phyloP scores from a whole-genome alignment of 2,113 vertebrate species.

The Hippocampus mohnikei region DNA sequence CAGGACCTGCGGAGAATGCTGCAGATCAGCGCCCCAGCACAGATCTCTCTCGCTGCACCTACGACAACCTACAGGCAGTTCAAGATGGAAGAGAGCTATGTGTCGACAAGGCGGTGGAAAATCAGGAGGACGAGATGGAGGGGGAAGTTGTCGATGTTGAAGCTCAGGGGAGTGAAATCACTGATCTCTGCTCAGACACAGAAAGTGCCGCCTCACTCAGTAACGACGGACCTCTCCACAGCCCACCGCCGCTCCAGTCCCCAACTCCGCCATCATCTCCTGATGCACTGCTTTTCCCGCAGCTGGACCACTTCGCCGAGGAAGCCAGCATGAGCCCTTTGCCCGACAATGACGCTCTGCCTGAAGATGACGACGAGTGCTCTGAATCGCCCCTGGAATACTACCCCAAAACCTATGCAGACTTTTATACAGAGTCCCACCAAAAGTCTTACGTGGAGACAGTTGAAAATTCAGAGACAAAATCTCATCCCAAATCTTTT shows the following conservation, averaged over 20 bases:
- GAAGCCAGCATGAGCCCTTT: conserved; percentile 55
- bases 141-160: conserved; percentile 29
- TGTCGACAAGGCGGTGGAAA: conserved; percentile 32
- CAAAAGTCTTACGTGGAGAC: conserved; percentile 51
- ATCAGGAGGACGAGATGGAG: conserved; percentile 29
- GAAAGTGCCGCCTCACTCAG: conserved; percentile 69
- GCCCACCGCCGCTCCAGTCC: conserved; percentile 62
- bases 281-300: conserved; percentile 50
- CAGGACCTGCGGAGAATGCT: conserved; percentile 16
- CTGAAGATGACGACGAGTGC: conserved; percentile 55
- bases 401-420: conserved; percentile 59
- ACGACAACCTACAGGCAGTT: neutral
- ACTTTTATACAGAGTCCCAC: conserved; percentile 56
- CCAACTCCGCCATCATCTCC: conserved; percentile 64
- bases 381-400: conserved; percentile 48
- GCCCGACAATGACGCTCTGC: conserved; percentile 49
- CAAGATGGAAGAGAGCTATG: conserved; percentile 14
- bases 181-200: conserved; percentile 60
- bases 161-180: conserved; percentile 52
- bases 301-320: conserved; percentile 59
- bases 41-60: conserved; percentile 3
- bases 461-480: conserved; percentile 40
- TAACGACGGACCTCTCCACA: conserved; percentile 71
- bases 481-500: conserved; percentile 52
- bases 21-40: neutral